A percentile compares a stretch with the other conserved stretches of the same genome.
phyloP scores from a whole-genome alignment of 2,113 vertebrate species.

The Labrus mixtus region DNA sequence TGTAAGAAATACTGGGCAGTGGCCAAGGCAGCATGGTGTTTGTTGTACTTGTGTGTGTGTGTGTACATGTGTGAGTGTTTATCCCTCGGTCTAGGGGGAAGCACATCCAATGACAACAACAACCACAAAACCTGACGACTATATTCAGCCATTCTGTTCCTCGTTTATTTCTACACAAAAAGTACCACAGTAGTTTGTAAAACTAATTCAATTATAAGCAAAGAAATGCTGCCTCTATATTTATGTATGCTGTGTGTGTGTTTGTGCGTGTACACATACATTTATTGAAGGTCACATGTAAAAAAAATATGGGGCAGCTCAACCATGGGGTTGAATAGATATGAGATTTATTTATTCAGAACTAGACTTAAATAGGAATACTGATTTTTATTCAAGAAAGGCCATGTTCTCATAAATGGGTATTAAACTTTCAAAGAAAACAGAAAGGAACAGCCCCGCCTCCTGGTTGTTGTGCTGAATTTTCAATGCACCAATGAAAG shows the following conservation, averaged over 20 bases:
- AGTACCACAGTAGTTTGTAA: constrained; percentile 14
- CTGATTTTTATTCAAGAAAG: constrained; percentile 43
- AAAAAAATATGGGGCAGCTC: constrained; percentile 45
- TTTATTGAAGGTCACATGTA: constrained; percentile 52
- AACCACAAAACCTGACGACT: constrained; percentile 33
- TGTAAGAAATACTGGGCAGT: constrained; percentile 52
- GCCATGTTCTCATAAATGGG: constrained; percentile 39
- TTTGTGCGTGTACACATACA: background rate
- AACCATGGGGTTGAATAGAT: constrained; percentile 51
- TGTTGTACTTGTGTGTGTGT: constrained; percentile 26
- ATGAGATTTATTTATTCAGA: constrained; percentile 63
- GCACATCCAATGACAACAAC: constrained; percentile 23
- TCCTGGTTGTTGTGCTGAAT: background rate
- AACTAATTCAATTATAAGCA: constrained; percentile 35
- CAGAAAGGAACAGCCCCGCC: background rate
- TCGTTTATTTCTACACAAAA: constrained; percentile 22
- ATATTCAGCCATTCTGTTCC: constrained; percentile 39
- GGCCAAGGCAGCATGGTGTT: constrained; percentile 40
- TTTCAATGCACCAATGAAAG: constrained; percentile 27
- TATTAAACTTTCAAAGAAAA: constrained; percentile 59
- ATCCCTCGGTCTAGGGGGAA: constrained; percentile 22
- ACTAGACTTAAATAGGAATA: constrained; percentile 30
- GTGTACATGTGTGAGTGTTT: constrained; percentile 7
- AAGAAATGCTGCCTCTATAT: background rate
- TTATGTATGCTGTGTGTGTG: background rate